These are phyloP conservation scores for Drosophila kurseongensis DNA, from an alignment of 1,140 invertebrate genomes.

Conservation along the genomic window DNA sequence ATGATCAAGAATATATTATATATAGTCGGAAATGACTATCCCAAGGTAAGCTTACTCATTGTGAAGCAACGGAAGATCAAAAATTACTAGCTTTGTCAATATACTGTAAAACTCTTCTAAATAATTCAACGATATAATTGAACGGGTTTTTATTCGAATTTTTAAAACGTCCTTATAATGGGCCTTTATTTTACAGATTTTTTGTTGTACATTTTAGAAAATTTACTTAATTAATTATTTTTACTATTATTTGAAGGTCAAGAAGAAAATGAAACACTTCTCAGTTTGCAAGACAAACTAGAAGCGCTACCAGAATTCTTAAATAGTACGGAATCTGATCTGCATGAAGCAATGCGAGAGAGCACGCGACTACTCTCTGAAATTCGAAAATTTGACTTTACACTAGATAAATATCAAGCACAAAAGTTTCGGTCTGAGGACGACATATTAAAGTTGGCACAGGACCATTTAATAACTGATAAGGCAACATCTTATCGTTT, in stretches of 20 bases:
- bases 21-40: accelerated
- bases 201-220: no score
- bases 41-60: no score
- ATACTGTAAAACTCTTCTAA: no score
- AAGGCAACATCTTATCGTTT: conserved; percentile 86
- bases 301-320: conserved; percentile 85
- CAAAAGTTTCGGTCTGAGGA: conserved; percentile 87
- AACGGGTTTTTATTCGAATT: no score
- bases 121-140: no score
- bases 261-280: conserved; percentile 69
- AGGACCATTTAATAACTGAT: conserved; percentile 89
- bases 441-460: conserved; percentile 87
- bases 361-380: conserved; percentile 60
- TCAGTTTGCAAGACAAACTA: conserved; percentile 85
- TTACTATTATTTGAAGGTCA: conserved; percentile 60
- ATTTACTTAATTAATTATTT: background rate
- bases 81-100: no score
- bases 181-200: no score
- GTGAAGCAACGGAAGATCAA: no score
- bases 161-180: no score
- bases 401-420: conserved; percentile 85
- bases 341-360: conserved; percentile 85
- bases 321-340: conserved; percentile 87
- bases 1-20: no score
- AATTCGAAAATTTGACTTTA: conserved; percentile 64